Conservation (phyloP, 1,140 invertebrate genomes). For the Zophobas atratus region DNA sequence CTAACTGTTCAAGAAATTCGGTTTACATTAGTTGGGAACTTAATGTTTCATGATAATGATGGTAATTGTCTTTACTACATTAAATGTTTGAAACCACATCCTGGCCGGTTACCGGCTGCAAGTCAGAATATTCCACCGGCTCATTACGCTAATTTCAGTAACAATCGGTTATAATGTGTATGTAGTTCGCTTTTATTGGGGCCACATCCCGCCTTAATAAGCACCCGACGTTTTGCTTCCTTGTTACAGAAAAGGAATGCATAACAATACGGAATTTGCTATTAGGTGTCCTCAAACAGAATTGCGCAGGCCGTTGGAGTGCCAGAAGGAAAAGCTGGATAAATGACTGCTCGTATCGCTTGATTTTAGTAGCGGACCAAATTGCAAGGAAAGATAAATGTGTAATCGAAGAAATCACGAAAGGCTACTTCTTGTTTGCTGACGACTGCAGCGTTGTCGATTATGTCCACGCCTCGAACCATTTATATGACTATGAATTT, state of each 20-base stretch:
- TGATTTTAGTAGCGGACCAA: no score
- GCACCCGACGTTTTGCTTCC: conserved; percentile 50
- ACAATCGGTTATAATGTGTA: conserved; percentile 55
- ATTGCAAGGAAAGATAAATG: no score
- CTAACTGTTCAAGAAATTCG: conserved; percentile 1
- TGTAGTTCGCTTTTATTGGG: conserved; percentile 55
- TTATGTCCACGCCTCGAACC: no score
- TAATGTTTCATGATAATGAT: conserved; percentile 11
- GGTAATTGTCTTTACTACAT: conserved; percentile 47
- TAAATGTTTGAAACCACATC: conserved; percentile 50
- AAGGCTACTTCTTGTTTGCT: no score
- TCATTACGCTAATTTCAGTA: conserved; percentile 56
- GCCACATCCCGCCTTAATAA: conserved; percentile 58
- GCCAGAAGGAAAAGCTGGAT: no score
- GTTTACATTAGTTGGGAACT: background rate
- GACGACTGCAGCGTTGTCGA: no score
- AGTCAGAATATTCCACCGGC: conserved; percentile 31
- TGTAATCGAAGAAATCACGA: no score
- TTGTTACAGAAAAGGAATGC: conserved; percentile 51
- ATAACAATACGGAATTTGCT: conserved; percentile 34
- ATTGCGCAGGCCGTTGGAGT: no score
- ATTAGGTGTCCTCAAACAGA: background rate
- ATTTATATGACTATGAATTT: no score
- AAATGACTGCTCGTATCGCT: no score
- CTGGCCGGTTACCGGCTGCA: conserved; percentile 43